Evolutionary conservation across 2,797 vertebrate genomes (phyloP), one percentile per base, ranked within the genome.

Genomic region (Neomorphus geoffroyi): DNA sequence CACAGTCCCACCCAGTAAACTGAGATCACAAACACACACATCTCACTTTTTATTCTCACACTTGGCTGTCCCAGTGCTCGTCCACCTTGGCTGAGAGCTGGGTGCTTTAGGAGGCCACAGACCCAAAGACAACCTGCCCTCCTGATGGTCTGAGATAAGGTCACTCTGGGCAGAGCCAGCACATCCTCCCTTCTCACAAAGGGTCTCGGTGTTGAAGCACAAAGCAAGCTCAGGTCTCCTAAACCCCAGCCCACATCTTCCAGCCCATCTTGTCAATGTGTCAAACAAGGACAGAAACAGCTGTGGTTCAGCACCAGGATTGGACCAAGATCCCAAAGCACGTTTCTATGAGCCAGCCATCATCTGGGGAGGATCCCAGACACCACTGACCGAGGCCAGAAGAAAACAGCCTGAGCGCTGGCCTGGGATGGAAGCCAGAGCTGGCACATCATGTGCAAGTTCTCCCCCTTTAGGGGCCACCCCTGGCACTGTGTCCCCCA

Each of bases 41-140:
- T 33, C 21, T 7, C 18, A 3, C 3, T 24, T 26, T 17, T 77
- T n/a, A 13, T 37, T 39, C 66, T 43, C 51, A 7, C 5, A 53
- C n/a, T 11, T 6, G 8, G n/a, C 57, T 39, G 41, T 39, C 41
- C 62, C 51, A 26, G 26, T 6, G 13, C 37, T 32, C 1, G 0
- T 46, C 24, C 11, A 7, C 26, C 37, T 32, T 3, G 41, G 5
- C 18, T 18, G 45, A 53, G 16, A 11, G 28, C 45, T 11, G 48
- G 23, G 26, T 4, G 21, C 15, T 58, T 6, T 4, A 1, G 83
- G 71, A 70, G 32, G 30, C 39, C 53, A 12, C 0, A 0, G 23
- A 10, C n/a, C 30, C 46, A 39, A 56, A 28, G 58, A 39, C 15
- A 45, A 37, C 77, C 66, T 28, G 61, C 12, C 23, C 70, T 28